Conservation (phyloP, 2,113 vertebrate species). For the Corapipo altera region DNA sequence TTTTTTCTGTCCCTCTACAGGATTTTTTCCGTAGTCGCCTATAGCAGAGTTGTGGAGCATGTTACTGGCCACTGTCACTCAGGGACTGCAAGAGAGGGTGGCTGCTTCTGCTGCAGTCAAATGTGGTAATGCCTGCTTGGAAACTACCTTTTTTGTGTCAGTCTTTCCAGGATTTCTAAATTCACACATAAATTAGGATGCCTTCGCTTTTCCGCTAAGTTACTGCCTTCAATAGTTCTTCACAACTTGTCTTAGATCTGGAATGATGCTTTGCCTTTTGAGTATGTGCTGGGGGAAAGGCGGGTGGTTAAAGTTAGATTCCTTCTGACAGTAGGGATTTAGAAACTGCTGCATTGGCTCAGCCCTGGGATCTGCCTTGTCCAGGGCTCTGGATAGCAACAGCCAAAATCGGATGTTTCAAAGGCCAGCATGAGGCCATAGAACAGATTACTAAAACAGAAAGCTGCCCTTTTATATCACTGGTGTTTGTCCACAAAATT, state of each 20-base stretch:
- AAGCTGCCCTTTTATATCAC: slow-evolving; percentile 28
- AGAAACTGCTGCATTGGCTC: slow-evolving; percentile 33
- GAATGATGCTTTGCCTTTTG: neutral
- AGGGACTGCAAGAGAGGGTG: neutral
- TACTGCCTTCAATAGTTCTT: slow-evolving; percentile 13
- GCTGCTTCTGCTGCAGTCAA: neutral
- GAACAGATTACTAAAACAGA: slow-evolving; percentile 43
- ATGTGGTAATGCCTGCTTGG: neutral
- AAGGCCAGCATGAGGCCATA: neutral
- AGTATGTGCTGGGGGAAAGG: slow-evolving; percentile 9
- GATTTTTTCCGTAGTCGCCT: neutral
- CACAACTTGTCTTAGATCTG: slow-evolving; percentile 1
- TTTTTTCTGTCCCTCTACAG: neutral
- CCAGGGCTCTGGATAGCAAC: neutral
- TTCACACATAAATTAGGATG: neutral
- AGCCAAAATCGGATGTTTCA: slow-evolving; percentile 11
- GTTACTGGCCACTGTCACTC: neutral
- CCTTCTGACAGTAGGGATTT: slow-evolving; percentile 33
- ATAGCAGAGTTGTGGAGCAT: neutral
- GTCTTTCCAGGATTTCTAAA: neutral
- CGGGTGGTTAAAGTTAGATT: slow-evolving; percentile 31
- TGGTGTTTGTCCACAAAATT: slow-evolving; percentile 24
- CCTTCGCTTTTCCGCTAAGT: neutral
- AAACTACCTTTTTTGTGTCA: neutral
- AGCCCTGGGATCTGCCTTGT: slow-evolving; percentile 14